Conservation (phyloP, 2,113 vertebrate genomes). For the Corynorhinus townsendii region DNA sequence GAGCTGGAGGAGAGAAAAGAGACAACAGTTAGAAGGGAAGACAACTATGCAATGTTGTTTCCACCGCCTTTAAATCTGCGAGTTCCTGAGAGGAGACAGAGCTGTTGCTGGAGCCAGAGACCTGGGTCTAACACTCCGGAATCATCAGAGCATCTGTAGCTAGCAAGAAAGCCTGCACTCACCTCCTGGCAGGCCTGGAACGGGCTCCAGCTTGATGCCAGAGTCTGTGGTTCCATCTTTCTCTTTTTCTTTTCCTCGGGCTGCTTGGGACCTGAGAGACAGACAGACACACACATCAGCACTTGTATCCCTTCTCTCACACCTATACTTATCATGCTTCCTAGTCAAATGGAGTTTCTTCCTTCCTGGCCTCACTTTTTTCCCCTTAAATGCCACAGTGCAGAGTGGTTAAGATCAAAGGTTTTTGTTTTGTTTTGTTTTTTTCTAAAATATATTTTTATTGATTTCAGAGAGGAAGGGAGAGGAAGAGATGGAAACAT, state of each 20-base stretch:
- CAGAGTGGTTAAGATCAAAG: not conserved
- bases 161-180: not conserved
- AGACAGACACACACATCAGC: conserved; percentile 9
- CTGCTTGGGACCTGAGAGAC: conserved; percentile 89
- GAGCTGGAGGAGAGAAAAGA: conserved; percentile 78
- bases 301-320: not conserved
- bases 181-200: conserved; percentile 95
- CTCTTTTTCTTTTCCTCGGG: conserved; percentile 92
- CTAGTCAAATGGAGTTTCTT: not conserved
- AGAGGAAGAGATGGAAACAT: too few relatives aligned
- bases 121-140: not conserved
- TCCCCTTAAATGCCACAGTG: not conserved
- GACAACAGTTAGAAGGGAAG: not conserved
- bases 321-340: not conserved
- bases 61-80: not conserved
- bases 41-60: not conserved
- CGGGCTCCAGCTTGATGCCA: conserved; percentile 93
- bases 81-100: not conserved
- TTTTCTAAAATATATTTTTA: too few relatives aligned
- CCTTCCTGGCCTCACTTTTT: not conserved
- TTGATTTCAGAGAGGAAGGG: too few relatives aligned
- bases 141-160: too few relatives aligned
- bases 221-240: conserved; percentile 91
- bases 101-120: not conserved
- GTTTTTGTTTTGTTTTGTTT: too few relatives aligned